These are phyloP conservation scores for Apodemus speciosus DNA, from an alignment of 2,113 vertebrate genomes.

Conservation along the genomic window DNA sequence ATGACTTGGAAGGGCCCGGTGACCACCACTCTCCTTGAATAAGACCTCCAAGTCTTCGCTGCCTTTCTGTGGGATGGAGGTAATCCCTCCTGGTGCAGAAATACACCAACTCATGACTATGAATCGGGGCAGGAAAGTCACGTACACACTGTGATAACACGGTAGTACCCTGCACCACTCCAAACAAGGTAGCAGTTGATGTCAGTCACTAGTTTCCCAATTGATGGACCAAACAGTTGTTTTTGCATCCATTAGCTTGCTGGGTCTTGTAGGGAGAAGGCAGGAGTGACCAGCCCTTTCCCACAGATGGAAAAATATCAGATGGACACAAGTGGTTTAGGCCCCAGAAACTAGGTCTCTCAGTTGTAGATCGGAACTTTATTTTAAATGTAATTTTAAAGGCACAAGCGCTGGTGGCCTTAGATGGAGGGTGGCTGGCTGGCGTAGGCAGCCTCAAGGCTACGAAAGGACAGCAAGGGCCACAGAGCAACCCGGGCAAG, in stretches of 20 bases:
- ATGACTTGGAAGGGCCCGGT: background rate
- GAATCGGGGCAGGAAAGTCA: background rate
- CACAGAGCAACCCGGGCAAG: background rate
- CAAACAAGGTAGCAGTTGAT: background rate
- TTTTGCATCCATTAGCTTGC: background rate
- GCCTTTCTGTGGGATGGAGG: background rate
- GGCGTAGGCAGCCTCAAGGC: background rate
- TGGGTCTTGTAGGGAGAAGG: background rate
- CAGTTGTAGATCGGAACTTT: background rate
- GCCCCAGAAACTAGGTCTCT: background rate
- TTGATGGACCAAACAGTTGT: background rate
- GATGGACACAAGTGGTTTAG: background rate
- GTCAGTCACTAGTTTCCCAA: background rate
- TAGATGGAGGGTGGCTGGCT: background rate
- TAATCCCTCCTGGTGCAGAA: background rate
- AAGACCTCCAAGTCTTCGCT: background rate
- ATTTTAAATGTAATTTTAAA: background rate
- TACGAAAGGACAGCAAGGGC: background rate
- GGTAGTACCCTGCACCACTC: background rate
- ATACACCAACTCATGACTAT: background rate
- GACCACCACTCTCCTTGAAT: background rate
- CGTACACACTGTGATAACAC: background rate
- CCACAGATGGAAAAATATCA: background rate
- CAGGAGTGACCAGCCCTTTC: background rate
- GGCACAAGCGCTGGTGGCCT: background rate